Percentiles rank a stretch among this genome's conserved stretches.
These are phyloP conservation scores for Lichenostomus cassidix DNA, from an alignment of 2,113 vertebrate species.

Conservation along the genomic window DNA sequence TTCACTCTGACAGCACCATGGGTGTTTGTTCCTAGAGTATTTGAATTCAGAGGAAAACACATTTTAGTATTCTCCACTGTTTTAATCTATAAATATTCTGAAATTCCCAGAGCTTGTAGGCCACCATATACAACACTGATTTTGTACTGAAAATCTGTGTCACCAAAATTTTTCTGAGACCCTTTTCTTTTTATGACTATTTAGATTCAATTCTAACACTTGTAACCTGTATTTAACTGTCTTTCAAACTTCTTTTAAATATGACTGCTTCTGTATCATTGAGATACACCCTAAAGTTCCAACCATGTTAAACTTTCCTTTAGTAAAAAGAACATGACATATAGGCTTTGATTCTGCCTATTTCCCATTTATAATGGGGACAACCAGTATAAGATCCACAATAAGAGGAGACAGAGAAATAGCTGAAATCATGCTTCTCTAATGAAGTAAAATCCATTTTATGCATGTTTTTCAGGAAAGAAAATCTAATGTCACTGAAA, in stretches of 20 bases:
- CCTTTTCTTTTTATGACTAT: not conserved
- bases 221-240: not conserved
- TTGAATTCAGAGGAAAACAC: not conserved
- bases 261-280: not conserved
- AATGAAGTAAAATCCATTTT: not conserved
- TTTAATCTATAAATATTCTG: not conserved
- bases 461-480: not conserved
- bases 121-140: not conserved
- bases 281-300: not conserved
- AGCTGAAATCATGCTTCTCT: not conserved
- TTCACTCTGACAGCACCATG: not conserved
- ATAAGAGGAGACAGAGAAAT: not conserved
- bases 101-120: not conserved
- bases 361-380: not conserved
- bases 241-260: not conserved
- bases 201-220: not conserved
- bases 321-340: not conserved
- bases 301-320: not conserved
- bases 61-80: not conserved
- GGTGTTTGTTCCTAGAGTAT: not conserved
- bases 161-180: not conserved
- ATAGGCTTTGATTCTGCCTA: not conserved
- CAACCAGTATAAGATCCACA: not conserved
- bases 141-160: not conserved
- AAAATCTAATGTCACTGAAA: not conserved